Base-by-base conservation (phyloP, 2,888 invertebrate species). In the Drosophila macrospina region DNA sequence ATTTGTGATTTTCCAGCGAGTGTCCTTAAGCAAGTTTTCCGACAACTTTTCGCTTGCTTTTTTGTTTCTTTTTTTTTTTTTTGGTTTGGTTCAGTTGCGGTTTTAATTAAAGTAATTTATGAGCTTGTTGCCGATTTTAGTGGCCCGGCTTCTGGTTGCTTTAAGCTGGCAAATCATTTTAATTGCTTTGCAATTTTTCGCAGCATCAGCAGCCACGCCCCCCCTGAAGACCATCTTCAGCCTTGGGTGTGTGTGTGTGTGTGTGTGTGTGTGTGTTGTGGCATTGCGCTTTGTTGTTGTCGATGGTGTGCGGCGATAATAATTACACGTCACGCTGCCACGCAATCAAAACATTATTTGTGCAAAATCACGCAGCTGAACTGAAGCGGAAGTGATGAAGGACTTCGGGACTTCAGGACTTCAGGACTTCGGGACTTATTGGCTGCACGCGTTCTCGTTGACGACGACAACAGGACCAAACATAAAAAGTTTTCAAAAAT, bases 321-420 rank as follows among this genome's bases (percentile, higher is more conserved):
- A 91, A 90, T 91, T 90, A 87, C 89, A 89, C 88, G 89, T 89
- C 90, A 90, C 90, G 88, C 89, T 88, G 88, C 77, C 83, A 83
- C 86, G 87, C 86, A 90, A 91, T 91, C 90, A 90, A 90, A 89
- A 89, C 87, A 89, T 88, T 90, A 86, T 89, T 90, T 91, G 89
- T 90, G 90, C 85, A 74, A 82, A 90, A 90, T 90, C 90, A 90
- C 89, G 89, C 80, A 86, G 72, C 82, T 89, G 89, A 88, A 91
- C 86, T 89, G 83, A 90, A 81, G 89, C 89, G 90, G 90, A 90
- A 90, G 91, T 90, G 90, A 90, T 91, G 89, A 91, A 90, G 90
- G 85, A 86, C 75, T 72, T 63, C 74, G 37, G 60, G 66, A 74
- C 88, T 90, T 89, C 74, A 42, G 60, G 66, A 74, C 88, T 90